Evolutionary conservation across 2,113 vertebrate genomes (phyloP).

Genomic region (Prolemur simus): DNA sequence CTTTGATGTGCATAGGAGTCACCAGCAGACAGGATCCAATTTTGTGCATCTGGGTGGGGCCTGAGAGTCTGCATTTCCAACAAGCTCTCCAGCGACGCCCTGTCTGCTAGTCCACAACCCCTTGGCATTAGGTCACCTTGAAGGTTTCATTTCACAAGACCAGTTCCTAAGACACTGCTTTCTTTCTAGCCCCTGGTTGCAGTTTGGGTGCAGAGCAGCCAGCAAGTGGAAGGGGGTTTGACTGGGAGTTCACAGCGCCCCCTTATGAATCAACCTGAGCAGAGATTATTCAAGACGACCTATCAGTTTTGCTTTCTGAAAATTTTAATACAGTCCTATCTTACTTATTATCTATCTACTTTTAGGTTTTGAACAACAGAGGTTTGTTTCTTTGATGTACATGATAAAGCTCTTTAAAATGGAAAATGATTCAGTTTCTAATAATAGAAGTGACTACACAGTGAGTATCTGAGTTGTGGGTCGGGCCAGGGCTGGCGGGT

Average conservation of each 20-base stretch:
- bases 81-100: rapidly evolving
- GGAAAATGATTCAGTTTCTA: not conserved
- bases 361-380: not conserved
- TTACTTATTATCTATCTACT: not conserved
- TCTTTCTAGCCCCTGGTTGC: not conserved
- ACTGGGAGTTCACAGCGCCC: too few species aligned
- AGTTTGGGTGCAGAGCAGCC: too few species aligned
- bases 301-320: not conserved
- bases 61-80: rapidly evolving
- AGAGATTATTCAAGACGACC: not conserved
- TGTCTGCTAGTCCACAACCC: rapidly evolving
- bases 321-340: not conserved
- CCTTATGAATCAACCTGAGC: rapidly evolving
- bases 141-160: not conserved
- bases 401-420: not conserved
- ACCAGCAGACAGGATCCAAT: rapidly evolving
- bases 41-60: rapidly evolving
- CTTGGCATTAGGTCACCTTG: rapidly evolving
- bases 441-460: not conserved
- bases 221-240: rapidly evolving
- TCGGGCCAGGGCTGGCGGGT: not conserved
- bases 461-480: not conserved
- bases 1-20: rapidly evolving
- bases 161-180: not conserved
- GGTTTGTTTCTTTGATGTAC: not conserved